phyloP scores from a whole-genome alignment of 2,113 vertebrate genomes.

The Hippolais icterina region DNA sequence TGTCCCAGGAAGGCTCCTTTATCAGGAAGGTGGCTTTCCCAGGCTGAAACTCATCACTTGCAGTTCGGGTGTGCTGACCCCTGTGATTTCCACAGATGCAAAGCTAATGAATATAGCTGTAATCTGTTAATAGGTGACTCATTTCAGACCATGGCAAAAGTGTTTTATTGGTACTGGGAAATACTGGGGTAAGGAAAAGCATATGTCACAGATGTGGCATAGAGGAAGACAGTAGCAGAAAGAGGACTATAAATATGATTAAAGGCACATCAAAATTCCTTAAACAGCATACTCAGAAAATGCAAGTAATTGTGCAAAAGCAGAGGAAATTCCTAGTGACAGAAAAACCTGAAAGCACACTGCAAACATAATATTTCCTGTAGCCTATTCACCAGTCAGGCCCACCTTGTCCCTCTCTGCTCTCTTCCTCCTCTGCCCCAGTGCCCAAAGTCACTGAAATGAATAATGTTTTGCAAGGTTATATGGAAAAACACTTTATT shows the following conservation, averaged over 20 bases:
- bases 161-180: not conserved
- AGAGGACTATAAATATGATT: not conserved
- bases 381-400: not conserved
- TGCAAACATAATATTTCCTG: not conserved
- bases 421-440: not conserved
- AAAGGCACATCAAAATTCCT: not conserved
- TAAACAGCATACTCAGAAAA: not conserved
- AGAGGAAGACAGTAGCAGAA: not conserved
- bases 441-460: not conserved
- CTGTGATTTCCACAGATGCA: constrained; percentile 66
- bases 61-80: constrained; percentile 30
- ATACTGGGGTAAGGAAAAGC: not conserved
- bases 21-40: constrained; percentile 36
- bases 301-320: not conserved
- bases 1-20: not conserved
- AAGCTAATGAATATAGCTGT: constrained; percentile 52
- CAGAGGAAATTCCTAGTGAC: not conserved
- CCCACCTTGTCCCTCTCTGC: not conserved
- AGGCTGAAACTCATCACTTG: constrained; percentile 47
- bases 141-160: constrained; percentile 32
- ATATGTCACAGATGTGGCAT: not conserved
- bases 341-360: not conserved
- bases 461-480: not conserved
- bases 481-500: not conserved
- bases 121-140: constrained; percentile 68